Base-by-base conservation (phyloP, 1,140 invertebrate species). In the Zaprionus capensis region DNA sequence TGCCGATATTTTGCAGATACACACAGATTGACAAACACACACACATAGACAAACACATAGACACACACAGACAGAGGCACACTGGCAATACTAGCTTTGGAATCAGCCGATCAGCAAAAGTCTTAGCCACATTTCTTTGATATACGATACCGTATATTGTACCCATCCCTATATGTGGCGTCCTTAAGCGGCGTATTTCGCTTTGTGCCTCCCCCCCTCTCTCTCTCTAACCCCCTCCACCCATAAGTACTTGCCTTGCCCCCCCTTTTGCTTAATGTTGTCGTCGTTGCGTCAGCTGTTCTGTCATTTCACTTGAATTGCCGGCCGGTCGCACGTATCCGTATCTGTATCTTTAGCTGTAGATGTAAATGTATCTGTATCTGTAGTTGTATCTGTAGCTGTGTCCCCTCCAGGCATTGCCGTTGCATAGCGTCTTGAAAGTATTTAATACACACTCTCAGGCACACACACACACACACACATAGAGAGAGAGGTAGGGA, bases 261-360 rank as follows among this genome's bases (percentile, higher is more conserved):
- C 44, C 44, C n/a, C 46, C 14, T 12, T 14, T 38, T 38, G 46
- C 11, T 59, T 71, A 28, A 44, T 44, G 61, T 62, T 62, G 15
- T 34, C 44, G 61, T 34, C 53, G 62, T 70, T 17, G 63, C 51
- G 64, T 80, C 78, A 80, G 78, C 78, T 80, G 78, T 80, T 80
- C 74, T 72, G 74, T 80, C 77, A 80, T 80, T 80, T 80, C 75
- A 80, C 63, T 76, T 55, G 51, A 67, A 71, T 76, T 65, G 68
- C 68, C 53, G 73, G 64, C 64, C 64, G 73, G 63, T 58, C 63
- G 56, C 72, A 70, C 65, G 38, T 56, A 56, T 49, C 17, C 56
- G 61, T 70, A 53, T 59, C 38, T 67, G 41, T 76, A 65, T 26
- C 51, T 63, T 58, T 69, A 57, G 38, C 41, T 41, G 31, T 49